Percentiles rank a stretch among this genome's conserved stretches.
Conservation (phyloP, 2,888 invertebrate genomes). For the Protophormia terraenovae region DNA sequence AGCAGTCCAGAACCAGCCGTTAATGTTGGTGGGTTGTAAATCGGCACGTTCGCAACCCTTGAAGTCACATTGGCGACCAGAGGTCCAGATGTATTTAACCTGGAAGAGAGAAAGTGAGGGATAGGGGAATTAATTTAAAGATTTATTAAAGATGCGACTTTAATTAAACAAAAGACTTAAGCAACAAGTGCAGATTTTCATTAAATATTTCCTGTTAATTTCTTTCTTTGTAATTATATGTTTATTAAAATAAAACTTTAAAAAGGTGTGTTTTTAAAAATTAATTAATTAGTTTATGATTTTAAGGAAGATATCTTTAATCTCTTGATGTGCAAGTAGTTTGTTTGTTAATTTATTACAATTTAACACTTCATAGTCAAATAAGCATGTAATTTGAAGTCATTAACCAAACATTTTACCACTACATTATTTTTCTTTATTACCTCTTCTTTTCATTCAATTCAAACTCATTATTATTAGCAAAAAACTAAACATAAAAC, state of each 20-base stretch:
- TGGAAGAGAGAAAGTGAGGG: slow-evolving; percentile 76
- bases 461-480: slow-evolving; percentile 21
- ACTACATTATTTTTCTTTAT: slow-evolving; percentile 8
- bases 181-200: too few species aligned
- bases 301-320: not conserved
- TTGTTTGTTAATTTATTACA: slow-evolving; percentile 26
- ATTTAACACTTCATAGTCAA: slow-evolving; percentile 47
- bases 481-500: not conserved
- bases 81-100: slow-evolving; percentile 95
- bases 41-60: slow-evolving; percentile 94
- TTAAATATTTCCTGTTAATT: too few species aligned
- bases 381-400: slow-evolving; percentile 47
- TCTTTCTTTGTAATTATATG: not conserved
- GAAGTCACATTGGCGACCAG: slow-evolving; percentile 94
- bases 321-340: not conserved
- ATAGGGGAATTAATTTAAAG: not conserved
- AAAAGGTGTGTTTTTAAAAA: too few species aligned
- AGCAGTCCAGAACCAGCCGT: slow-evolving; percentile 97
- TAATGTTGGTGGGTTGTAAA: slow-evolving; percentile 89
- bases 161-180: too few species aligned
- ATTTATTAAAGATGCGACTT: not conserved
- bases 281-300: not conserved
- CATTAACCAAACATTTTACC: slow-evolving; percentile 37
- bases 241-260: too few species aligned
- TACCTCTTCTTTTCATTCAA: not conserved